These are phyloP conservation scores for Saguinus imperator DNA, from an alignment of 2,113 vertebrate genomes.

Conservation along the genomic window DNA sequence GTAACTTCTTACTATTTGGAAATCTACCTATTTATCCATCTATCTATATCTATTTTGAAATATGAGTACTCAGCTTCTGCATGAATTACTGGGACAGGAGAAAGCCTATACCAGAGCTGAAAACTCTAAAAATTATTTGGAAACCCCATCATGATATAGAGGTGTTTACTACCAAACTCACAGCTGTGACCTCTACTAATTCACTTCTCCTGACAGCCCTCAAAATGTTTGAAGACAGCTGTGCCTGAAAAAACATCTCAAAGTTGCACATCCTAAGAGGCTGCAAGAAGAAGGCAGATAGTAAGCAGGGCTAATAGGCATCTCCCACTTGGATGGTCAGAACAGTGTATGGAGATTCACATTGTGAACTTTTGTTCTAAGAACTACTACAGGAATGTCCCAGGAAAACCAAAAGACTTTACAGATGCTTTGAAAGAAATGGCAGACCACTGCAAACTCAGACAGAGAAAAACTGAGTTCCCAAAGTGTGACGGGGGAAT, in stretches of 20 bases:
- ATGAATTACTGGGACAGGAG: not conserved
- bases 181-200: not conserved
- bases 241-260: not conserved
- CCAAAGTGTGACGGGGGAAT: too few relatives aligned
- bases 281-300: too few relatives aligned
- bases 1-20: not conserved
- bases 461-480: too few relatives aligned
- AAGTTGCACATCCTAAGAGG: too few relatives aligned
- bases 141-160: not conserved
- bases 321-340: too few relatives aligned
- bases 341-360: too few relatives aligned
- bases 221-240: not conserved
- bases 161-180: not conserved
- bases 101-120: not conserved
- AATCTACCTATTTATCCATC: not conserved
- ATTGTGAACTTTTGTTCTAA: too few relatives aligned
- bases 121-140: not conserved
- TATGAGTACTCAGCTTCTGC: not conserved
- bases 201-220: not conserved
- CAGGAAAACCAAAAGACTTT: too few relatives aligned
- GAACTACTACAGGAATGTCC: too few relatives aligned
- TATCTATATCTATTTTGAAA: conserved; percentile 1
- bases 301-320: too few relatives aligned
- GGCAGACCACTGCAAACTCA: too few relatives aligned
- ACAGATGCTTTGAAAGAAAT: too few relatives aligned